A percentile compares a stretch with the other conserved stretches of the same genome.
Conservation (phyloP, 2,888 invertebrate genomes). For the Pseudanteris insignis region DNA sequence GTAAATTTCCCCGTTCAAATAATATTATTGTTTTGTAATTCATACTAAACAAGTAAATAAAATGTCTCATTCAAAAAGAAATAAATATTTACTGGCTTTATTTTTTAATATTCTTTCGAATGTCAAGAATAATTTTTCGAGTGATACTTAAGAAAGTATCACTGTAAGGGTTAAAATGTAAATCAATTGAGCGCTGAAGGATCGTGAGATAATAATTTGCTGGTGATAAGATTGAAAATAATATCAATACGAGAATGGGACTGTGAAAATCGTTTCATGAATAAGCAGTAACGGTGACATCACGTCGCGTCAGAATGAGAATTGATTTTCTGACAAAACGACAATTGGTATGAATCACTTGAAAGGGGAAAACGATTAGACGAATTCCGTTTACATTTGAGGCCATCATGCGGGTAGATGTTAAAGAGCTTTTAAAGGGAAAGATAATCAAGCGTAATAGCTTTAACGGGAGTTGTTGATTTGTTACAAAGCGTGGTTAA, state of each 20-base stretch:
- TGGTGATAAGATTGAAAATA: too few species aligned
- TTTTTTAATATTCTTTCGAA: too few species aligned
- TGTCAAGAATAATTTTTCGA: too few species aligned
- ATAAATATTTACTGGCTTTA: too few species aligned
- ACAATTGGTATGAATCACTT: slow-evolving; percentile 54
- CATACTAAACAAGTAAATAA: too few species aligned
- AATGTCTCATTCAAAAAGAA: too few species aligned
- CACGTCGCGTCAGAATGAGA: slow-evolving; percentile 45
- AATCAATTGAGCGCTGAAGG: too few species aligned
- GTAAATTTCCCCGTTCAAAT: too few species aligned
- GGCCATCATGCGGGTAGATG: slow-evolving; percentile 42
- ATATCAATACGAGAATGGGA: neutral
- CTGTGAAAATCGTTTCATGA: slow-evolving; percentile 10
- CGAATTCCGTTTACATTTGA: slow-evolving; percentile 35
- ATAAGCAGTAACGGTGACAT: slow-evolving; percentile 48
- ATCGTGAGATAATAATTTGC: too few species aligned
- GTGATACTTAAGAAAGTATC: too few species aligned
- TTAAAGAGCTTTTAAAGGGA: slow-evolving; percentile 35
- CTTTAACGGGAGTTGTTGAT: slow-evolving; percentile 30
- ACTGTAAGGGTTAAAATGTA: too few species aligned
- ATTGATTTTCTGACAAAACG: slow-evolving; percentile 56
- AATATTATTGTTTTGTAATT: too few species aligned
- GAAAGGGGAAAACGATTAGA: slow-evolving; percentile 44
- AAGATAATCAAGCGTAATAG: slow-evolving; percentile 31
- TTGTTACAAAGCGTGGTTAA: slow-evolving; percentile 31